These are phyloP conservation scores for Corynorhinus townsendii DNA, from an alignment of 2,113 vertebrate species.

Conservation along the genomic window DNA sequence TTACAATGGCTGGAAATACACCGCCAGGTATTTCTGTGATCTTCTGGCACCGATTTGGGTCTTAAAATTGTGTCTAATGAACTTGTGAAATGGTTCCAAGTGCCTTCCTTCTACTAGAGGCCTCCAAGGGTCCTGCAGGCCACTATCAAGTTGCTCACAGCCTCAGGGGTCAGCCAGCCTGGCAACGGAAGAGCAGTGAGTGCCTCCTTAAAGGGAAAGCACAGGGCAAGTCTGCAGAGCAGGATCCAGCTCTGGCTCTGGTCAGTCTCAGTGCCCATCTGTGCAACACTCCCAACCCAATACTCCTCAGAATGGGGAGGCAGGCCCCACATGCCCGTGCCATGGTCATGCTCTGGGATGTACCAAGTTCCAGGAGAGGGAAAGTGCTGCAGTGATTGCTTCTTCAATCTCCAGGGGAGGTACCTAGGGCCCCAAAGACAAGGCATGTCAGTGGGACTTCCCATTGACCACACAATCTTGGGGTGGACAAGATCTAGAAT, in stretches of 20 bases:
- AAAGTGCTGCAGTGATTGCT: accelerated
- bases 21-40: background rate
- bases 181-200: background rate
- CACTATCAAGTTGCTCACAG: background rate
- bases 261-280: background rate
- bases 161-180: background rate
- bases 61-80: background rate
- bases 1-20: background rate
- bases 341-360: background rate
- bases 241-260: accelerated
- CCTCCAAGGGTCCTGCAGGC: background rate
- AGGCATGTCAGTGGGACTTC: background rate
- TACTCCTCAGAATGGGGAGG: background rate
- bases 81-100: background rate
- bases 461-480: background rate
- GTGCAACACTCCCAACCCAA: too few species aligned
- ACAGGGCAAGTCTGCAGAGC: background rate
- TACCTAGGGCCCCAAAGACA: background rate
- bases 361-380: background rate
- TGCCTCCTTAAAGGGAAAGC: background rate
- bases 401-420: background rate
- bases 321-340: background rate
- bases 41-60: background rate
- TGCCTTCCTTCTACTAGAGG: background rate
- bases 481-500: background rate